A percentile compares a stretch with the other conserved stretches of the same genome.
Evolutionary conservation across 2,888 invertebrate species (phyloP).

Genomic region (Cepaea hortensis): DNA sequence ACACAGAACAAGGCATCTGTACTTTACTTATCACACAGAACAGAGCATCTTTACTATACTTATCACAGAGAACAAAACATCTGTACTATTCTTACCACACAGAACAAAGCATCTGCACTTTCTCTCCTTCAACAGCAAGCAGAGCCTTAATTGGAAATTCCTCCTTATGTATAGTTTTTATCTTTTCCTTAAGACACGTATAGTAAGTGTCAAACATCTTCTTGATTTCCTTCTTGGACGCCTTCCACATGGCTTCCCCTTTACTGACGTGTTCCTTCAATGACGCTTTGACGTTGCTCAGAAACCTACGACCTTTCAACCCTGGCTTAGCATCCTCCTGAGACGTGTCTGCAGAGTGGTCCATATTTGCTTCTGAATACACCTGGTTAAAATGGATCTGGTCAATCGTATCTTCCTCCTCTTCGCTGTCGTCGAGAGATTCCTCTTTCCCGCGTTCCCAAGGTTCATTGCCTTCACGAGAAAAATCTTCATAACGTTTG

Average conservation of each 20-base stretch:
- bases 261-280: slow-evolving; percentile 16
- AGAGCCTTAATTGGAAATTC: slow-evolving; percentile 58
- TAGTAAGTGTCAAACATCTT: slow-evolving; percentile 61
- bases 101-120: slow-evolving; percentile 59
- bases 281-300: slow-evolving; percentile 9
- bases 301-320: slow-evolving; percentile 24
- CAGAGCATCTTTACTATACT: background rate
- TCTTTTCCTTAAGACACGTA: slow-evolving; percentile 54
- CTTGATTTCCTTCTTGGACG: slow-evolving; percentile 53
- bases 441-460: background rate
- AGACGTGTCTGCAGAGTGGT: background rate
- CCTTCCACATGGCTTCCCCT: slow-evolving; percentile 47
- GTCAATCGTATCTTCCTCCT: too few relatives aligned
- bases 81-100: slow-evolving; percentile 51
- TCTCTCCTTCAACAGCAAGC: slow-evolving; percentile 64
- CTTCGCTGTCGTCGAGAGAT: too few relatives aligned
- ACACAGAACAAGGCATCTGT: background rate
- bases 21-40: background rate
- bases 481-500: background rate
- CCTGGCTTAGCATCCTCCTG: background rate
- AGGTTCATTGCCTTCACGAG: background rate
- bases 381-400: too few relatives aligned
- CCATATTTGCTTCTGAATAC: background rate
- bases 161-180: slow-evolving; percentile 27
- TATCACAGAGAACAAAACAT: too few relatives aligned